Evolutionary conservation across 2,888 invertebrate species (phyloP).

Genomic region (Rhynchonema sp.): DNA sequence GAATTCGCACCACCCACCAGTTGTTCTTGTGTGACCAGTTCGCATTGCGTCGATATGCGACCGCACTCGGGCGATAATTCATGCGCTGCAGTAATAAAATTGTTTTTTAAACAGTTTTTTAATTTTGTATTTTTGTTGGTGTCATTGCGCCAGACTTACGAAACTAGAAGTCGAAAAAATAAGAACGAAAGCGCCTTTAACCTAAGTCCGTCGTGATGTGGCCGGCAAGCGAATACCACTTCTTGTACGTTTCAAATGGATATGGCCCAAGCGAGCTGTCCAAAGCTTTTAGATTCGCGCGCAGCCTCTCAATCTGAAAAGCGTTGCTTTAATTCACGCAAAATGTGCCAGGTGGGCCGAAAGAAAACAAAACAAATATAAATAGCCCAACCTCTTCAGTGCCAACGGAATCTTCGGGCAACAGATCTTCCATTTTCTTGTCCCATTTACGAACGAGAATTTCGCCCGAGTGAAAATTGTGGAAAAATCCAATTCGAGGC

Average conservation of each 20-base stretch:
- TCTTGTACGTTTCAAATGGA: conserved; percentile 65
- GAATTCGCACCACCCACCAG: background rate
- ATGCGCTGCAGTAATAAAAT: too few relatives aligned
- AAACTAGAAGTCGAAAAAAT: too few relatives aligned
- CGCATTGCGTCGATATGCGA: conserved; percentile 18
- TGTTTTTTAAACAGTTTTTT: too few relatives aligned
- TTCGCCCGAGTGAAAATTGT: conserved; percentile 59
- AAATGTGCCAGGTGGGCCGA: too few relatives aligned
- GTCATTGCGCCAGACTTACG: too few relatives aligned
- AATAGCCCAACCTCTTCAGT: background rate
- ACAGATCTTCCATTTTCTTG: conserved; percentile 46
- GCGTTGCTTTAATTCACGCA: too few relatives aligned
- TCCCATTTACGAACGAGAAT: conserved; percentile 76
- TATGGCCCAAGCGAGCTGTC: conserved; percentile 68
- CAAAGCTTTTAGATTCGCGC: conserved; percentile 45
- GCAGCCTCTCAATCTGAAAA: conserved; percentile 12
- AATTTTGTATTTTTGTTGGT: too few relatives aligned
- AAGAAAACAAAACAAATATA: too few relatives aligned
- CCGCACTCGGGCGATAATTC: conserved; percentile 11
- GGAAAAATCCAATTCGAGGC: conserved; percentile 62
- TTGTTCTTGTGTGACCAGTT: conserved; percentile 15
- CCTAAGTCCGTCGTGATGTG: too few relatives aligned
- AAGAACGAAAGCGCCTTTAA: too few relatives aligned
- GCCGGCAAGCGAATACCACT: conserved; percentile 52
- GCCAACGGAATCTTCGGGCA: background rate